phyloP scores from a whole-genome alignment of 2,888 invertebrate genomes.

The Hofmannophila pseudospretella region DNA sequence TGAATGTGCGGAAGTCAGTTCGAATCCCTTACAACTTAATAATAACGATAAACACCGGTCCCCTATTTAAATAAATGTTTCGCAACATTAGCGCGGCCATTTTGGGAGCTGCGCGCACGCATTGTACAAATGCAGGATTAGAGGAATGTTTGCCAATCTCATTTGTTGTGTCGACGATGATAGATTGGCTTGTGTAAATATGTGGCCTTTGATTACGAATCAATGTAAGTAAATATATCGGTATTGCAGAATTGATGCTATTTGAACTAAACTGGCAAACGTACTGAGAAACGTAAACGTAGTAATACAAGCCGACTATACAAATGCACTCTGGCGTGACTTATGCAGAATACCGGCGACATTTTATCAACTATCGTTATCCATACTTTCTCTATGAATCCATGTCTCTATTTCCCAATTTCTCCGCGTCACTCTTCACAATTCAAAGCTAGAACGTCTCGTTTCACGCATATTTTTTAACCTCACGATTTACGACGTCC shows the following conservation, averaged over 20 bases:
- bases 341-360: too few species aligned
- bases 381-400: not conserved
- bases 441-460: constrained; percentile 11
- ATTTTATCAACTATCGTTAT: too few species aligned
- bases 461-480: constrained; percentile 35
- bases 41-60: constrained; percentile 68
- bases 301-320: too few species aligned
- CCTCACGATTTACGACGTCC: constrained; percentile 34
- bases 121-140: constrained; percentile 55
- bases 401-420: not conserved
- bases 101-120: constrained; percentile 53
- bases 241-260: too few species aligned
- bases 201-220: constrained; percentile 31
- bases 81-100: constrained; percentile 63
- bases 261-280: too few species aligned
- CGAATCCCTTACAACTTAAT: constrained; percentile 67
- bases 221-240: constrained; percentile 2
- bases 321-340: too few species aligned
- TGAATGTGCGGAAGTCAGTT: constrained; percentile 67
- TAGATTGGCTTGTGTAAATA: constrained; percentile 38
- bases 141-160: constrained; percentile 54
- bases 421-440: not conserved
- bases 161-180: constrained; percentile 56
- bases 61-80: constrained; percentile 66
- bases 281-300: too few species aligned